These are phyloP conservation scores for Scaptomyza hsui DNA, from an alignment of 1,140 invertebrate species.

Conservation along the genomic window DNA sequence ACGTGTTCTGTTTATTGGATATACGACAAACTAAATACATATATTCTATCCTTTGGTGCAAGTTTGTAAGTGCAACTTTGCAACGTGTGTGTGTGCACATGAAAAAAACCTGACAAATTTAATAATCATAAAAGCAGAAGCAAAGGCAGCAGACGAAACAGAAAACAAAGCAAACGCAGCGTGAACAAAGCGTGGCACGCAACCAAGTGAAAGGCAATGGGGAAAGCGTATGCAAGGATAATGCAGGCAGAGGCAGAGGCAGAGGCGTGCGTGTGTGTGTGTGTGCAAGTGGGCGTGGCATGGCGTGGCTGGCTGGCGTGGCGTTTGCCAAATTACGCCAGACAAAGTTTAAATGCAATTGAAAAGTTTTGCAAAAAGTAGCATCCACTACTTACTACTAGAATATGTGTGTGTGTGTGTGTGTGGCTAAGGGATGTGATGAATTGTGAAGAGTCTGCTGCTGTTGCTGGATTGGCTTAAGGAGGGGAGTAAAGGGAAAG, in stretches of 20 bases:
- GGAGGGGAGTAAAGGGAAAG: too few relatives aligned
- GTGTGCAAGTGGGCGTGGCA: conserved; percentile 1
- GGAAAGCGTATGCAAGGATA: conserved; percentile 34
- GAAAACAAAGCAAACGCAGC: conserved; percentile 47
- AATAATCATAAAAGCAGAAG: conserved; percentile 67
- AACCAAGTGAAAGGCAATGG: conserved; percentile 30
- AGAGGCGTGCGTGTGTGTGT: not conserved
- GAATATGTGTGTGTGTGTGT: not conserved
- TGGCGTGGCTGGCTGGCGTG: conserved; percentile 15
- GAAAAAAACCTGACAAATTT: conserved; percentile 40
- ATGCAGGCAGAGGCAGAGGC: conserved; percentile 33
- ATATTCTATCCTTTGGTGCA: not conserved
- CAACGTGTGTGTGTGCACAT: not conserved
- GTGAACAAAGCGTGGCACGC: conserved; percentile 29
- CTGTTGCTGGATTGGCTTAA: too few relatives aligned
- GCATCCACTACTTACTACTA: conserved; percentile 4
- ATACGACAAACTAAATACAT: too few relatives aligned
- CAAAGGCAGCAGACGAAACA: conserved; percentile 37
- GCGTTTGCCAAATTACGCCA: conserved; percentile 45
- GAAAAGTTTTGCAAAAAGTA: conserved; percentile 59
- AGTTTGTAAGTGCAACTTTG: conserved; percentile 7
- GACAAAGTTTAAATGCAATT: conserved; percentile 76
- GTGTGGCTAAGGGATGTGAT: too few relatives aligned
- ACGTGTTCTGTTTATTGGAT: too few relatives aligned
- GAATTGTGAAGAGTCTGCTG: too few relatives aligned